Base-by-base conservation (phyloP, 2,888 invertebrate genomes). In the Caenorhabditis sinica region DNA sequence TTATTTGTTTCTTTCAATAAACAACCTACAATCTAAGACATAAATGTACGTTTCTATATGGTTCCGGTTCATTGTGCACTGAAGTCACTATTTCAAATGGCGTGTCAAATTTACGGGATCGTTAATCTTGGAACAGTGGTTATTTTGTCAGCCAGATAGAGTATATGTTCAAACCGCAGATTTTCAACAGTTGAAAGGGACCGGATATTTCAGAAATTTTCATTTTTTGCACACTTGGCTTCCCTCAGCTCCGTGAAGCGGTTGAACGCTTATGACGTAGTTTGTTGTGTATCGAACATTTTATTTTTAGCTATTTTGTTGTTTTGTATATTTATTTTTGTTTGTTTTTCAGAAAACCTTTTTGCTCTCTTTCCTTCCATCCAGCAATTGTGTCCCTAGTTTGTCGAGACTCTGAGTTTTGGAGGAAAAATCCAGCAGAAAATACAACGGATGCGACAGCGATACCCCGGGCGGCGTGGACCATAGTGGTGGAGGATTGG, bases 371-470 rank as follows among this genome's bases (percentile, higher is more conserved):
- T 60, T 15, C 33, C 0, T 53, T 49, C 28, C 2, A 56, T n/a
- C 61, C 61, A 76, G 25, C 51, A 76, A 68, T 61, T 61, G 68
- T 45, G 76, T 69, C 69, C 71, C 65, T 65, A 77, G 66, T 69
- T 76, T 61, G 58, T 58, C 68, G 45, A 30, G 45, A 49, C 58
- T 25, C 11, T 36, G 30, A 30, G n/a, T 43, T 17, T 36, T 15
- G 20, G 20, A 30, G 58, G 6, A 36, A 36, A 43, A 80, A 80
- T 80, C 58, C 56, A 23, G 23, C 28, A 23, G 23, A 66, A 25
- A 73, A 71, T 65, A 65, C 79, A 72, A 79, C 72, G 61, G 71
- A 79, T 53, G 79, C 51, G 60, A 58, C 66, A 66, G 43, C 75
- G 56, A 58, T 45, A 69, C 49, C 56, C 66, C 20, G 20, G 20